These are phyloP conservation scores for Clepsis dumicolana DNA, from an alignment of 2,888 invertebrate species.

Conservation along the genomic window DNA sequence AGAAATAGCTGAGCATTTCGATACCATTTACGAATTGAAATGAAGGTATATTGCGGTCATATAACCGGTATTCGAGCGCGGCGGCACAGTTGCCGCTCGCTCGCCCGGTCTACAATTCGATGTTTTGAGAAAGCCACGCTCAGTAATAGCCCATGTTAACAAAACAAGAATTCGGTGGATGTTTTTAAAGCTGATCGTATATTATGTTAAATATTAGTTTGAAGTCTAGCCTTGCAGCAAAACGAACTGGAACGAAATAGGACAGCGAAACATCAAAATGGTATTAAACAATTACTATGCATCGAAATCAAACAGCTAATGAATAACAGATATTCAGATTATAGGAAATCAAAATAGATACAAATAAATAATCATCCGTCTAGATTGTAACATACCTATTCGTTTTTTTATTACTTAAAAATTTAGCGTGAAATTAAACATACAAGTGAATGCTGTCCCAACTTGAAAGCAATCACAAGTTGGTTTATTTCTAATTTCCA, in stretches of 20 bases:
- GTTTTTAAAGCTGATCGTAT: slow-evolving; percentile 60
- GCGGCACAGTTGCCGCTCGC: slow-evolving; percentile 73
- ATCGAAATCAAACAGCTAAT: not conserved
- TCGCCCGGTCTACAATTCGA: slow-evolving; percentile 74
- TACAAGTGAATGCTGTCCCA: slow-evolving; percentile 23
- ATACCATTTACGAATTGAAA: slow-evolving; percentile 59
- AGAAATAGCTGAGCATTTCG: slow-evolving; percentile 52
- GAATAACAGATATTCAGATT: not conserved
- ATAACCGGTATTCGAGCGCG: slow-evolving; percentile 84
- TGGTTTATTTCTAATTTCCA: slow-evolving; percentile 23
- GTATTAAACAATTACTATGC: not conserved
- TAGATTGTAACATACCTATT: not conserved
- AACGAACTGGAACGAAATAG: slow-evolving; percentile 1
- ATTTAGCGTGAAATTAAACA: slow-evolving; percentile 44
- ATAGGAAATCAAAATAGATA: not conserved
- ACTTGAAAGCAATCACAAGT: slow-evolving; percentile 36
- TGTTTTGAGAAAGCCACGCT: slow-evolving; percentile 85
- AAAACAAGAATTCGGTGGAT: slow-evolving; percentile 75
- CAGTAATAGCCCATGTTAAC: slow-evolving; percentile 76
- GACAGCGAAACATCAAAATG: not conserved
- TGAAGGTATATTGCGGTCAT: slow-evolving; percentile 83
- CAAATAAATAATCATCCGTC: not conserved
- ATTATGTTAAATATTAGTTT: slow-evolving; percentile 27
- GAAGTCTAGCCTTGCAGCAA: not conserved
- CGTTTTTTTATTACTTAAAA: slow-evolving; percentile 23